Evolutionary conservation across 1,140 invertebrate species (phyloP), one percentile per base, ranked within the genome.

Genomic region (Brachionus plicatilis): DNA sequence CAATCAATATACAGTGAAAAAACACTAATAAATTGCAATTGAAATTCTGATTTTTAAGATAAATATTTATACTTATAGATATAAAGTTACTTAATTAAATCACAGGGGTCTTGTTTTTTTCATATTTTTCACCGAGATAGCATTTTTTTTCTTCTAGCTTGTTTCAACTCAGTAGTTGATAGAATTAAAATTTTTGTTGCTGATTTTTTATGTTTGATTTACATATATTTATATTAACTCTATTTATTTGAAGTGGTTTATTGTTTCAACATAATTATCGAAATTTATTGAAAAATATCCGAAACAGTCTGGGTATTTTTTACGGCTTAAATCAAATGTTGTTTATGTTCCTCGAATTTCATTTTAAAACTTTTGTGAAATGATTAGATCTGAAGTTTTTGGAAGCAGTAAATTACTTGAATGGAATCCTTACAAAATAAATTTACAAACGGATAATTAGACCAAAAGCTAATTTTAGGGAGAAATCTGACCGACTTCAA

Each of bases 21-120:
- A 41, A 12, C 27, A 29, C 66, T 33, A 68, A 68, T 33, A 68
- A 68, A 33, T 33, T 68, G 66, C 66, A 33, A 33, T 33, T 68
- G 27, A 68, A 68, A 68, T 33, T 68, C 12, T 41, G 66, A 43
- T 72, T 72, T 72, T 72, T 45, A 43, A 72, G 68, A 72, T 72
- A 72, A 72, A 72, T 72, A 72, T 72, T 72, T 72, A 72, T 72
- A 72, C 53, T 60, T 60, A 60, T 60, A 72, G 33, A 41, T 72
- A 72, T 41, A 72, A 72, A 72, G 68, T 72, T 72, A 47, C 68
- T 72, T 72, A 72, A 72, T 72, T 68, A 20, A 43, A 72, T 72
- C 41, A 37, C 33, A 43, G 33, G 41, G 37, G 68, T 72, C 41
- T 72, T 72, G 37, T 72, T 41, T 33, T 37, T 33, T 41, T 41